Conservation (phyloP, 1,140 invertebrate species). For the Diplogasteroides magnus region DNA sequence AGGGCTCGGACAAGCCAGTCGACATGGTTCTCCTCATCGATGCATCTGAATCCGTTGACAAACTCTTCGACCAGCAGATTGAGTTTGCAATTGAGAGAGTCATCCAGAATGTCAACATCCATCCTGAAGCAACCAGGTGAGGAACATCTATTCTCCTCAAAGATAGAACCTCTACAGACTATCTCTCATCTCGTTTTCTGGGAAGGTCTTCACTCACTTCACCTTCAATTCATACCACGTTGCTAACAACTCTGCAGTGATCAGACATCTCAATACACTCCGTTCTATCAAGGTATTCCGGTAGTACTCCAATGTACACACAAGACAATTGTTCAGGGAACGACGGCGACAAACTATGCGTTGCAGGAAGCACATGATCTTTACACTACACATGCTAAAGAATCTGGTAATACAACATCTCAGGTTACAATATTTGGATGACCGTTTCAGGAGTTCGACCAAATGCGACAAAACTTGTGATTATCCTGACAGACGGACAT, state of each 20-base stretch:
- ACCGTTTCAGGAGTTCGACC: conserved; percentile 36
- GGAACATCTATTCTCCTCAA: conserved; percentile 5
- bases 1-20: conserved; percentile 49
- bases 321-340: too few relatives aligned
- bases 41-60: conserved; percentile 50
- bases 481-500: conserved; percentile 51
- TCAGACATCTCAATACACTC: conserved; percentile 39
- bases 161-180: conserved; percentile 25
- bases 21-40: conserved; percentile 49
- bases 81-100: conserved; percentile 46
- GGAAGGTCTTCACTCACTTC: conserved; percentile 48
- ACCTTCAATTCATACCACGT: conserved; percentile 43
- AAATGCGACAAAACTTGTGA: conserved; percentile 42
- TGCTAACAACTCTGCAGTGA: conserved; percentile 44
- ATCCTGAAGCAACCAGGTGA: conserved; percentile 51
- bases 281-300: conserved; percentile 52
- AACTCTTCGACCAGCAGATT: conserved; percentile 49
- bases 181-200: conserved; percentile 51
- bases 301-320: too few relatives aligned
- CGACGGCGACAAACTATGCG: conserved; percentile 48
- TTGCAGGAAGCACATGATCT: conserved; percentile 40
- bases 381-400: conserved; percentile 36
- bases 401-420: too few relatives aligned
- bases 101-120: conserved; percentile 49
- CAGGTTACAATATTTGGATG: background rate